Base-by-base conservation (phyloP, 2,113 vertebrate species). In the Grallaria varia region DNA sequence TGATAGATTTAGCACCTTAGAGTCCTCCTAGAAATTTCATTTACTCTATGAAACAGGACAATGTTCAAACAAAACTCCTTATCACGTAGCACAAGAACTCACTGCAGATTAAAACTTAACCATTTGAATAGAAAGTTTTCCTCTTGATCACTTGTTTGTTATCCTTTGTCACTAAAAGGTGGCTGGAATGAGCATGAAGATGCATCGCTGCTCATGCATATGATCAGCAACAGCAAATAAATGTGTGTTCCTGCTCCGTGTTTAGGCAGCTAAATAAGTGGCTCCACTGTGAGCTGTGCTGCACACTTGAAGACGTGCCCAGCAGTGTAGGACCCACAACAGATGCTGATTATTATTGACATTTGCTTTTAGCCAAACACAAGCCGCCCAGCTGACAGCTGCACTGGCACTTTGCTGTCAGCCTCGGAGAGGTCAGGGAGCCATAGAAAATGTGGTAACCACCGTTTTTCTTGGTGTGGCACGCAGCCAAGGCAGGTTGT, bases 351-450 rank as follows among this genome's bases (percentile, higher is more conserved):
- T 92, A 64, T 95, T 93, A 88, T 37, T 96, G 94, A 90, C 47
- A 42, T 69, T 93, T 95, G 42, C 62, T 84, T 87, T 93, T 77
- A 92, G 79, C 71, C 81, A 90, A 71, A 88, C 66, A 85, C 67
- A 74, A 93, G 71, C 84, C 13, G 1, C 78, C 91, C 96, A 96
- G 95, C 94, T 97, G 96, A 96, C 95, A 97, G 96, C 95, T 97
- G 95, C 90, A 49, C 71, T 80, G 82, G 67, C 60, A 96, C 62
- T 93, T 80, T 93, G 55, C 79, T 85, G 12, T 91, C 80, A 58
- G 45, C 27, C 63, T 88, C 59, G 3, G 21, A 80, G 85, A 83
- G 87, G 90, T 93, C 82, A 67, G 23, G 59, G 75, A 88, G 27
- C 82, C 77, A 5, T 44, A 23, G 8, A 44, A 72, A 85, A 68